These are phyloP conservation scores for Darevskia nairensis DNA, from an alignment of 2,797 vertebrate species.

Conservation along the genomic window DNA sequence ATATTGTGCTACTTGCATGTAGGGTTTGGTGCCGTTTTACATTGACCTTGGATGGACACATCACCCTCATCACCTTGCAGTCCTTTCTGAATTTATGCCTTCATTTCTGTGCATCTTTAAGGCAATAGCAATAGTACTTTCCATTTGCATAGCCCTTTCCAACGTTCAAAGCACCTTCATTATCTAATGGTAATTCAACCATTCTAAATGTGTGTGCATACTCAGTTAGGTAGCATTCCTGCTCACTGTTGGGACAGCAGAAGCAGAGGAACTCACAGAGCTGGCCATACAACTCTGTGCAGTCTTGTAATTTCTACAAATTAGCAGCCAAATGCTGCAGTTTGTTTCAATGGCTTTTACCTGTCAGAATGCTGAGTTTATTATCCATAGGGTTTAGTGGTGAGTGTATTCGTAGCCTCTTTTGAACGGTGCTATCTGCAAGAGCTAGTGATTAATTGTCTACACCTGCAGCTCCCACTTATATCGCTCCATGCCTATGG, in stretches of 20 bases:
- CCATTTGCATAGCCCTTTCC: background rate
- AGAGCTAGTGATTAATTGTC: background rate
- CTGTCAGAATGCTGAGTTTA: background rate
- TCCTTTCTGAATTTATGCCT: background rate
- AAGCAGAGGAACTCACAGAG: background rate
- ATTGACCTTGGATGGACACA: background rate
- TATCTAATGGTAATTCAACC: background rate
- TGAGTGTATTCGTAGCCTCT: background rate
- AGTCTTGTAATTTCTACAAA: background rate
- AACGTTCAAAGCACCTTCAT: background rate
- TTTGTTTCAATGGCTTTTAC: background rate
- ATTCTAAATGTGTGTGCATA: background rate
- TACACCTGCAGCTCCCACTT: background rate
- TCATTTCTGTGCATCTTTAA: background rate
- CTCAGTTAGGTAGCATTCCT: background rate
- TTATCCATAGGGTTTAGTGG: background rate
- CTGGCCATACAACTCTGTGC: background rate
- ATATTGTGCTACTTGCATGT: too few species aligned
- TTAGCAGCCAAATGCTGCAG: background rate
- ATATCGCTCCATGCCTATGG: background rate
- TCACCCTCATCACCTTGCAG: background rate
- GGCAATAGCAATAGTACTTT: background rate
- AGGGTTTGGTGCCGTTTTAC: background rate
- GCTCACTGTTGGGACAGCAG: background rate
- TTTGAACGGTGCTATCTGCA: background rate